Evolutionary conservation across 2,888 invertebrate genomes (phyloP).

Genomic region (Pachycephus smyrnensis): DNA sequence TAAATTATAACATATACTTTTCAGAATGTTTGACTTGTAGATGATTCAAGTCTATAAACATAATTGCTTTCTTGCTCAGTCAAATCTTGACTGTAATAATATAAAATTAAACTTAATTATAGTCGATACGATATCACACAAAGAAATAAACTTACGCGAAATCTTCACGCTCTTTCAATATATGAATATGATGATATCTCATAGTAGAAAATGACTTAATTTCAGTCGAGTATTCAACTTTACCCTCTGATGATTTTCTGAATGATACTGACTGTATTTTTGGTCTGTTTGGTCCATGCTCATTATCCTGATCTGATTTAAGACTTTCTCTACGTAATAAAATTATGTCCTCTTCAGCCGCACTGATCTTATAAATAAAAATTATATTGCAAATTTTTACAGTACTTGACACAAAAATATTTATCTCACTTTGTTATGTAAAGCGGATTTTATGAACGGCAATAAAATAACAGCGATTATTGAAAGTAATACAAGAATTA

Average conservation of each 20-base stretch:
- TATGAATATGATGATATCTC: background rate
- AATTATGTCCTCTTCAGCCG: background rate
- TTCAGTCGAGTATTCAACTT: background rate
- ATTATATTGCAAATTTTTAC: background rate
- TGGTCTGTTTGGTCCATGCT: background rate
- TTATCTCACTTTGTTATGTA: background rate
- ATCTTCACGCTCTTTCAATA: background rate
- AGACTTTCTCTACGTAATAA: background rate
- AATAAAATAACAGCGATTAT: background rate
- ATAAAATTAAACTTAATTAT: background rate
- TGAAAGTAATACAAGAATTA: background rate
- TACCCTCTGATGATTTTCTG: background rate
- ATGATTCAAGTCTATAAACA: background rate
- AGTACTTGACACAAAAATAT: background rate
- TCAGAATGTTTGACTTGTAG: background rate
- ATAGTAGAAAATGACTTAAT: background rate
- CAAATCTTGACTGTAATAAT: background rate
- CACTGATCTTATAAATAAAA: background rate
- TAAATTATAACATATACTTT: background rate
- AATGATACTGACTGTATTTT: background rate
- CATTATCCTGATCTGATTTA: background rate
- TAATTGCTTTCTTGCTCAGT: background rate
- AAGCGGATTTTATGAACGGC: background rate
- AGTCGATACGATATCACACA: background rate
- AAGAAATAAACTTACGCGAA: background rate